A percentile compares a stretch with the other conserved stretches of the same genome.
Conservation (phyloP, 2,888 invertebrate genomes). For the Taenaris catops region DNA sequence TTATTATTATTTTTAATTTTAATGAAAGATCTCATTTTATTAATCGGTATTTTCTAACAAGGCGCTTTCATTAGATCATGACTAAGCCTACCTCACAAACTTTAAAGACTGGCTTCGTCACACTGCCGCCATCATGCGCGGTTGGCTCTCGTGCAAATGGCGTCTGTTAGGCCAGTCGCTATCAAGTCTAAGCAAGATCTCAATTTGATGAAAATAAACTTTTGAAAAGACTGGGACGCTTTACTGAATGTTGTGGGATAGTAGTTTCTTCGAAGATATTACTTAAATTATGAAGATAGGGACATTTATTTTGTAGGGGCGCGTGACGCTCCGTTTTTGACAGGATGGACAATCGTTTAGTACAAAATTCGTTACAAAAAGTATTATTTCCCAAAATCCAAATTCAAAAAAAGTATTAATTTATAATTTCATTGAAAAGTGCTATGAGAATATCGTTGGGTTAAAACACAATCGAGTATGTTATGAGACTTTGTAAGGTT, state of each 20-base stretch:
- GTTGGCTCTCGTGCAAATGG: constrained; percentile 25
- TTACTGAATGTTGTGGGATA: constrained; percentile 79
- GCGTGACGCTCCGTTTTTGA: constrained; percentile 47
- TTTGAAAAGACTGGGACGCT: constrained; percentile 79
- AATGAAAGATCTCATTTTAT: constrained; percentile 81
- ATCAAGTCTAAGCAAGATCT: constrained; percentile 78
- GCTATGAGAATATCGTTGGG: constrained; percentile 47
- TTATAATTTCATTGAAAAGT: constrained; percentile 51
- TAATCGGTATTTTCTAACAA: constrained; percentile 80
- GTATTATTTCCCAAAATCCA: constrained; percentile 73
- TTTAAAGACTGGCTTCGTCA: constrained; percentile 56
- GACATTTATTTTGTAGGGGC: constrained; percentile 64
- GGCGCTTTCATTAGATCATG: constrained; percentile 79
- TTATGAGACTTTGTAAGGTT: constrained; percentile 12
- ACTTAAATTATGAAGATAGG: constrained; percentile 75
- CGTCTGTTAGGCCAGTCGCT: constrained; percentile 43
- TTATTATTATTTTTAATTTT: constrained; percentile 76
- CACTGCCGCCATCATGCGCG: constrained; percentile 26
- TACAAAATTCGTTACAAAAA: constrained; percentile 71
- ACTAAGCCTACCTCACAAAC: constrained; percentile 80
- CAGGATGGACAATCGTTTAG: constrained; percentile 60
- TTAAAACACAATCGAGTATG: constrained; percentile 40
- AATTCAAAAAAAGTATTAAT: constrained; percentile 75
- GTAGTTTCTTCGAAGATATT: constrained; percentile 76
- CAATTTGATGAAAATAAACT: constrained; percentile 79